Evolutionary conservation across 2,888 invertebrate species (phyloP).

Genomic region (Bursaphelenchus okinawaensis): DNA sequence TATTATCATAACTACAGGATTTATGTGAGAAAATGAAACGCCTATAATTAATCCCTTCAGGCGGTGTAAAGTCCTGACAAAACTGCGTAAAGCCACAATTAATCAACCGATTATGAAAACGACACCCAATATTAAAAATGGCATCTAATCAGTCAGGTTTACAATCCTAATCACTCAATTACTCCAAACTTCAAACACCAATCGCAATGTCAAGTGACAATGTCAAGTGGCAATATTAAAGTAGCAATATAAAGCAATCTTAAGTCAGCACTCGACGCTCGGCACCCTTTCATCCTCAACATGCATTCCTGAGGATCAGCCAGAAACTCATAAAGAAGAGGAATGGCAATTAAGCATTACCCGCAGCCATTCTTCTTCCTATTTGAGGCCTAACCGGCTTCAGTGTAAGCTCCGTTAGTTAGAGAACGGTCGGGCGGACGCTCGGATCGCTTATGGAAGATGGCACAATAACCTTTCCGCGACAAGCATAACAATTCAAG

Average conservation of each 20-base stretch:
- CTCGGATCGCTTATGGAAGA: neutral
- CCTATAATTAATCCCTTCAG: neutral
- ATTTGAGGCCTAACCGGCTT: neutral
- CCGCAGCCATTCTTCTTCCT: neutral
- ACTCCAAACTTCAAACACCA: too few relatives aligned
- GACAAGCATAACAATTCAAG: neutral
- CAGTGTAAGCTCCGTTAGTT: neutral
- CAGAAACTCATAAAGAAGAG: neutral
- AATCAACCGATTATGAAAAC: neutral
- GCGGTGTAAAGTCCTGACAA: neutral
- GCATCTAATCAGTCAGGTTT: too few relatives aligned
- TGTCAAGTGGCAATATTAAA: neutral
- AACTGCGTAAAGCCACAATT: neutral
- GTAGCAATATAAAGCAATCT: too few relatives aligned
- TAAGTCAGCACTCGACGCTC: neutral
- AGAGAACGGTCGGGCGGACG: neutral
- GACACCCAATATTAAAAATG: neutral
- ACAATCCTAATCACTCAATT: too few relatives aligned
- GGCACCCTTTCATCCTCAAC: neutral
- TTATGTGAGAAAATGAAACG: neutral
- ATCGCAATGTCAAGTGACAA: too few relatives aligned
- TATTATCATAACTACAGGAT: neutral
- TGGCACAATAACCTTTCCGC: neutral
- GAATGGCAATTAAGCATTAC: neutral
- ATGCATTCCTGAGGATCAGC: neutral